Percentiles rank a stretch among this genome's conserved stretches.
phyloP scores from a whole-genome alignment of 2,113 vertebrate genomes.

The Noturus placidus region DNA sequence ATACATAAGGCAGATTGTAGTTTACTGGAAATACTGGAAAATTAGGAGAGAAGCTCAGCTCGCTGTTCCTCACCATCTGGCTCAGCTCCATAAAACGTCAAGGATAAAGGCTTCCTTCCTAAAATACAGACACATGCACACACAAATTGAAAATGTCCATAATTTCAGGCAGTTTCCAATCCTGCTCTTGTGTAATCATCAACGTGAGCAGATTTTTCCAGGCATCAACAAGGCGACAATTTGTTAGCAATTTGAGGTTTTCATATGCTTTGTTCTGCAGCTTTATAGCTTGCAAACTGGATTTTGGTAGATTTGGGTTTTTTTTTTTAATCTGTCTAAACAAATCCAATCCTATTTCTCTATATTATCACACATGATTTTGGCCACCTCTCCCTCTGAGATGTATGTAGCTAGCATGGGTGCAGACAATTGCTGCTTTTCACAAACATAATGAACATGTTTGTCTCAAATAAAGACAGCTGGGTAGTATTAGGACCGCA shows the following conservation, averaged over 20 bases:
- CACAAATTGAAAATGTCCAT: not conserved
- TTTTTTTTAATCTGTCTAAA: not conserved
- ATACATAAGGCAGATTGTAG: not conserved
- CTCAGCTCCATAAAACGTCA: conserved; percentile 1
- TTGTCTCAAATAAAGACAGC: conserved; percentile 47
- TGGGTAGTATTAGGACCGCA: conserved; percentile 31
- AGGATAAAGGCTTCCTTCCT: conserved; percentile 34
- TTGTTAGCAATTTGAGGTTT: not conserved
- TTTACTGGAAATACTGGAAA: conserved; percentile 29
- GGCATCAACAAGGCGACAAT: not conserved
- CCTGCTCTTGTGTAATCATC: not conserved
- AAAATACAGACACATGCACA: conserved; percentile 3
- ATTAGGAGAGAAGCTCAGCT: conserved; percentile 4
- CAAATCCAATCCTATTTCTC: not conserved
- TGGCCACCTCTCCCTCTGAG: not conserved
- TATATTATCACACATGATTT: not conserved
- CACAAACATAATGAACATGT: conserved; percentile 51
- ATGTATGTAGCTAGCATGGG: not conserved
- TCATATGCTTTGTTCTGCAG: not conserved
- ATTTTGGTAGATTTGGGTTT: not conserved
- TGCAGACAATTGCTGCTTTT: conserved; percentile 39
- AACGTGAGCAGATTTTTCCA: not conserved
- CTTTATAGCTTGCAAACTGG: not conserved
- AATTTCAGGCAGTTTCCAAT: not conserved
- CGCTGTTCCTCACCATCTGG: conserved; percentile 18